Conservation (phyloP, 2,113 vertebrate genomes). For the Leuciscus idus region DNA sequence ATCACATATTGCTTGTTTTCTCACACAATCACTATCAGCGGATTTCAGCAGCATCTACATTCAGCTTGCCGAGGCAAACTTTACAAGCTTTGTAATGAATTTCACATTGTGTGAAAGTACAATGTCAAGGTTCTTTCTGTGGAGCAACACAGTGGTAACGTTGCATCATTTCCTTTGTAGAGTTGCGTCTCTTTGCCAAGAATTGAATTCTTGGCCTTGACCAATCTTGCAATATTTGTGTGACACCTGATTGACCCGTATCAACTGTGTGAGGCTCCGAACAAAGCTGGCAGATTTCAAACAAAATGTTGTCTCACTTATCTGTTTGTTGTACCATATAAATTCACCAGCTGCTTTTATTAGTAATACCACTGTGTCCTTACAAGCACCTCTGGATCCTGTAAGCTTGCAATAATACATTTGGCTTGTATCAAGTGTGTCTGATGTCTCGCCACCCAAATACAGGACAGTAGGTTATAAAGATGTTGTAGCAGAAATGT, state of each 20-base stretch:
- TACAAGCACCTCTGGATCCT: constrained; percentile 1
- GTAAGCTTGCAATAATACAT: not conserved
- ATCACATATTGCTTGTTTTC: constrained; percentile 17
- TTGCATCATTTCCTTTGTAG: constrained; percentile 45
- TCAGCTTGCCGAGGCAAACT: constrained; percentile 26
- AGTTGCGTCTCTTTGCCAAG: constrained; percentile 7
- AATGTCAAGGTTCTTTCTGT: constrained; percentile 35
- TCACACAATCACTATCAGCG: not conserved
- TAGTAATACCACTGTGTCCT: constrained; percentile 20
- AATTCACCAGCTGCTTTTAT: constrained; percentile 20
- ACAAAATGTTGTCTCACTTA: constrained; percentile 6
- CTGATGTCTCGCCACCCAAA: not conserved
- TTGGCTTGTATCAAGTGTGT: not conserved
- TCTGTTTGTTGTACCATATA: constrained; percentile 24
- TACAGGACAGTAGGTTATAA: not conserved
- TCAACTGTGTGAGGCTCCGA: not conserved
- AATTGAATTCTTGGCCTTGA: constrained; percentile 36
- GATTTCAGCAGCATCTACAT: constrained; percentile 33
- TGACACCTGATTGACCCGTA: constrained; percentile 19
- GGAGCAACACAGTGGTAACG: not conserved
- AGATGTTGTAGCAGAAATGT: not conserved
- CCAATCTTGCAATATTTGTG: constrained; percentile 20
- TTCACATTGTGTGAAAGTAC: constrained; percentile 25
- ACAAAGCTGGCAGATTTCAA: constrained; percentile 37
- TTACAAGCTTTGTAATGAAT: constrained; percentile 31